Percentiles rank a stretch among this genome's conserved stretches.
Conservation (phyloP, 2,113 vertebrate species). For the Pterocles gutturalis region DNA sequence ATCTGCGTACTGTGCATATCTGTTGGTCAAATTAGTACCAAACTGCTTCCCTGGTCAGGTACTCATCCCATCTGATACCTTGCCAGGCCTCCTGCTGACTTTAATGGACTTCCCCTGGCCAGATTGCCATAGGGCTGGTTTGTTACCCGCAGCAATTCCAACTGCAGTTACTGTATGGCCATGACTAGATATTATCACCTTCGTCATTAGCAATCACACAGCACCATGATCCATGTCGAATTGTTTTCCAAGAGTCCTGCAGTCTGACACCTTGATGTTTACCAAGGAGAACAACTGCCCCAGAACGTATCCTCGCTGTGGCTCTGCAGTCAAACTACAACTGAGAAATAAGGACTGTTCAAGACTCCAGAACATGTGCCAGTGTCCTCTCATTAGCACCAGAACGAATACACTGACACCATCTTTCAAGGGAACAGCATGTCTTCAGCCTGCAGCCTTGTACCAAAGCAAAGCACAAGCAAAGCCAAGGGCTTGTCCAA, state of each 20-base stretch:
- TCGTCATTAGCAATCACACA: background rate
- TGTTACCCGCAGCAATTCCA: background rate
- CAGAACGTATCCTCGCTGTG: rapidly evolving
- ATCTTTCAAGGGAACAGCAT: background rate
- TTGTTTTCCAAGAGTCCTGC: background rate
- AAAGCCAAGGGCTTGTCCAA: background rate
- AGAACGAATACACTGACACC: background rate
- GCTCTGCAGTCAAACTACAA: background rate
- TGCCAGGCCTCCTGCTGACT: background rate
- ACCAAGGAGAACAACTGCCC: background rate
- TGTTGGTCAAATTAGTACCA: background rate
- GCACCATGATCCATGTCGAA: background rate
- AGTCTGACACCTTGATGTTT: background rate
- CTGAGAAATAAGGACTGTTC: background rate
- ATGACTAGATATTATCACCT: rapidly evolving
- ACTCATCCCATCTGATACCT: background rate
- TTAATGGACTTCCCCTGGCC: background rate
- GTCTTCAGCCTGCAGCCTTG: background rate
- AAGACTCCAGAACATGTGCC: background rate
- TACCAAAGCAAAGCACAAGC: rapidly evolving
- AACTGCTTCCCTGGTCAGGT: background rate
- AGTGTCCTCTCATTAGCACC: background rate
- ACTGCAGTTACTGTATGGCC: background rate
- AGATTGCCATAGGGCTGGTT: background rate
- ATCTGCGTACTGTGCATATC: background rate